Percentiles rank a stretch among this genome's conserved stretches.
Conservation (phyloP, 2,113 vertebrate genomes). For the Struthidea cinerea region DNA sequence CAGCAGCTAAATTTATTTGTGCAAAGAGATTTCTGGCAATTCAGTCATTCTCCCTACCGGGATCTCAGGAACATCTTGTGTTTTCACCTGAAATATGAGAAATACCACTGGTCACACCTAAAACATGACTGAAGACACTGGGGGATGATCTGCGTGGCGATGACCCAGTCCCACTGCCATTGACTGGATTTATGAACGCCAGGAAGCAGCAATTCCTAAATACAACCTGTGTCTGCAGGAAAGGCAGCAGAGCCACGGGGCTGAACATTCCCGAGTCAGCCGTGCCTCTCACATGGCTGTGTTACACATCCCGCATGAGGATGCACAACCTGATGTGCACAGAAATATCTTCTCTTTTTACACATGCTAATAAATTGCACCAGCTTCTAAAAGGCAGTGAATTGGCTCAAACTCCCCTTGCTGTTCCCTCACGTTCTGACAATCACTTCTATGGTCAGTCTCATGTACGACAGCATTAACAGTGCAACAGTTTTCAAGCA, state of each 20-base stretch:
- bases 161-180: background rate
- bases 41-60: background rate
- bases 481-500: background rate
- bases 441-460: background rate
- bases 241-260: background rate
- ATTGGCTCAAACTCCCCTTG: background rate
- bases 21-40: background rate
- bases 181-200: background rate
- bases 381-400: background rate
- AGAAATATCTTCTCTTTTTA: rapidly evolving
- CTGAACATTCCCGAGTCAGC: background rate
- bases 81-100: background rate
- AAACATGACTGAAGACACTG: background rate
- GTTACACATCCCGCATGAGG: rapidly evolving
- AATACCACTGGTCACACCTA: background rate
- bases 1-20: background rate
- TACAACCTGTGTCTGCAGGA: background rate
- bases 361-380: background rate
- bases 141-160: rapidly evolving
- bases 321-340: background rate
- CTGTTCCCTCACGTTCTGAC: background rate
- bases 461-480: background rate
- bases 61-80: background rate
- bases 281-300: rapidly evolving
- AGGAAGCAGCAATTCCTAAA: background rate